Conservation (phyloP, 2,888 invertebrate species). For the Tetranychus truncatus region DNA sequence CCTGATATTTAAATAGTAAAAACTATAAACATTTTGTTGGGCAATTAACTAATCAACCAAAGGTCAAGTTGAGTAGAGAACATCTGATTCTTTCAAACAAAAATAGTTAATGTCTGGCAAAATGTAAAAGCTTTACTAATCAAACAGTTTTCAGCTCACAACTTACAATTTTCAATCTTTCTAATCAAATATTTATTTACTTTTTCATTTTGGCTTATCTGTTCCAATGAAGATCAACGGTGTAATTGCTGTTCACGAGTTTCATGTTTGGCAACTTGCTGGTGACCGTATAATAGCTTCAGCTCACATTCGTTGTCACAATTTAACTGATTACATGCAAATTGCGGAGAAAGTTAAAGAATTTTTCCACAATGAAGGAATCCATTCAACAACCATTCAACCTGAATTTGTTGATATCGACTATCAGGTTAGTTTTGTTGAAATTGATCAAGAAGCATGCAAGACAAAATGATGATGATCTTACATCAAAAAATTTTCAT, state of each 20-base stretch:
- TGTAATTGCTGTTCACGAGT: constrained; percentile 85
- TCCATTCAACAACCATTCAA: constrained; percentile 95
- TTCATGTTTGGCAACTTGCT: constrained; percentile 94
- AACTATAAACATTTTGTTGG: too few species aligned
- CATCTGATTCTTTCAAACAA: constrained; percentile 8
- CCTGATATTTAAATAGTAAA: neutral
- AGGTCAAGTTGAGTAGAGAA: neutral
- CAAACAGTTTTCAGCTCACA: neutral
- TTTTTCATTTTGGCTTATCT: neutral
- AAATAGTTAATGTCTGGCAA: neutral
- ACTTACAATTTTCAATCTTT: neutral
- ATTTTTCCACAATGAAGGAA: constrained; percentile 94
- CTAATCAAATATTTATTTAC: neutral
- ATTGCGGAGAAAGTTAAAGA: constrained; percentile 89
- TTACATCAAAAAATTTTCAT: neutral
- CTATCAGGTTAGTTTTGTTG: constrained; percentile 19
- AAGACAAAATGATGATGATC: neutral
- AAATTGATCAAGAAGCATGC: neutral
- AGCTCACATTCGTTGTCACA: constrained; percentile 88
- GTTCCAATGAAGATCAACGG: constrained; percentile 48
- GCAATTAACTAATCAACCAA: neutral
- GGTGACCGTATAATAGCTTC: constrained; percentile 92
- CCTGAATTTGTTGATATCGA: constrained; percentile 71
- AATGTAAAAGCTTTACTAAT: neutral
- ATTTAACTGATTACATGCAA: constrained; percentile 86